Conservation (phyloP, 1,140 invertebrate genomes). For the Panagrolaimus sp. region DNA sequence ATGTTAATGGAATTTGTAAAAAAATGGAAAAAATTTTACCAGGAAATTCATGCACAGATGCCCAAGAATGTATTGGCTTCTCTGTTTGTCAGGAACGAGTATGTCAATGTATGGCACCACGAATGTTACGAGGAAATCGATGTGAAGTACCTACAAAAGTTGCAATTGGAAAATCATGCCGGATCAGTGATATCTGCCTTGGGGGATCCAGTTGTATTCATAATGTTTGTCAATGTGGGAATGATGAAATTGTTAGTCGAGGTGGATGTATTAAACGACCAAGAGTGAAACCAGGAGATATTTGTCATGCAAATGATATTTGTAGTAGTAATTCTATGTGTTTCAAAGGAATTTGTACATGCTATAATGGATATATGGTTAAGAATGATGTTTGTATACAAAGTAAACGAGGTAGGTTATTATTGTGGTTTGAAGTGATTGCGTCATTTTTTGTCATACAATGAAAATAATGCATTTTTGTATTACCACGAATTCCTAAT, state of each 20-base stretch:
- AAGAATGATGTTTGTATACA: background rate
- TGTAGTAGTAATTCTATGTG: constrained; percentile 2
- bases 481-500: no score
- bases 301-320: background rate
- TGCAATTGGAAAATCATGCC: background rate
- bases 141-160: background rate
- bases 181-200: background rate
- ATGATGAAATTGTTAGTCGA: background rate
- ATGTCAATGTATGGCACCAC: background rate
- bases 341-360: constrained; percentile 5
- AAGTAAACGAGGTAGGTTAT: background rate
- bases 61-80: background rate
- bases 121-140: background rate
- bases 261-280: background rate
- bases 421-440: background rate
- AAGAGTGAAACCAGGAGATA: background rate
- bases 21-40: background rate
- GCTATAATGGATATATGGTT: constrained; percentile 6
- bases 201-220: background rate
- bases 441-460: no score
- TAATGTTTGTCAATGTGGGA: background rate
- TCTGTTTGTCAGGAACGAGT: background rate
- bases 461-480: no score
- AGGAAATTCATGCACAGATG: background rate
- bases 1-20: background rate